Conservation (phyloP, 2,797 vertebrate genomes). For the Dallia pectoralis region DNA sequence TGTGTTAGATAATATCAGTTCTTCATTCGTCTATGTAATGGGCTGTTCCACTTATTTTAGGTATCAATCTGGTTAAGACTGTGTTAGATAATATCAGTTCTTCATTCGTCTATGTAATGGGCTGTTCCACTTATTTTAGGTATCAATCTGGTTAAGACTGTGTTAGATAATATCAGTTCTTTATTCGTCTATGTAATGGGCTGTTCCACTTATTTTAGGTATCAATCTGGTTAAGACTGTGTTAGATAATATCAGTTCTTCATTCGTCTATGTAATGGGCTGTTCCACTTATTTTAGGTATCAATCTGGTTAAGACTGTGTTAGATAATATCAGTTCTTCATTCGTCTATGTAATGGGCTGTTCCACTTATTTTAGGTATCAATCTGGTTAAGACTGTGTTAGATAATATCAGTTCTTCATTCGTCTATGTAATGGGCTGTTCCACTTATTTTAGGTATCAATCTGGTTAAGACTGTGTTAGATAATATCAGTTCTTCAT, state of each 20-base stretch:
- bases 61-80: no score
- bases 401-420: conserved; percentile 27
- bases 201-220: background rate
- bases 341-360: background rate
- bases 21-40: background rate
- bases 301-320: no score
- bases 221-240: no score
- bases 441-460: background rate
- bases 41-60: background rate
- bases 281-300: background rate
- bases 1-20: conserved; percentile 39
- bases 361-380: background rate
- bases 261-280: background rate
- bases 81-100: conserved; percentile 38
- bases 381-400: no score
- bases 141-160: no score
- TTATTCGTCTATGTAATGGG: background rate
- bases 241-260: conserved; percentile 35
- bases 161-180: conserved; percentile 36
- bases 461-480: no score
- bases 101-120: background rate
- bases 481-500: conserved; percentile 23
- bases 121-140: background rate
- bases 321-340: conserved; percentile 32
- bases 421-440: background rate